Conservation (phyloP, 2,113 vertebrate species). For the Ciconia maguari region DNA sequence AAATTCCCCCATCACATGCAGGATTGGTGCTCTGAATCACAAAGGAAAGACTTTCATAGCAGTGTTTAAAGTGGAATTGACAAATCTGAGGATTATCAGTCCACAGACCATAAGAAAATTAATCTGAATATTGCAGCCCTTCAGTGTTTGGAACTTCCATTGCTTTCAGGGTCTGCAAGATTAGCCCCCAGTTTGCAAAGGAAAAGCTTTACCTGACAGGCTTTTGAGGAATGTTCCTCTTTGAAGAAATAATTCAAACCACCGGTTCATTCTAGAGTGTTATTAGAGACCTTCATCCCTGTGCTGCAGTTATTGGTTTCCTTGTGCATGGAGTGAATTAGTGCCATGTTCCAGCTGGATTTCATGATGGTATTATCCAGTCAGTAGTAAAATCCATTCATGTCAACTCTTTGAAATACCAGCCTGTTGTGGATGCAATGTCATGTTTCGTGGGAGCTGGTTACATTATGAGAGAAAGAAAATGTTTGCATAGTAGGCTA, state of each 20-base stretch:
- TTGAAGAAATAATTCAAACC: conserved; percentile 20
- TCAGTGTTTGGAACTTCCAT: not conserved
- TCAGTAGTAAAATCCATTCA: not conserved
- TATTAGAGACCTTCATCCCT: not conserved
- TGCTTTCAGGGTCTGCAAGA: not conserved
- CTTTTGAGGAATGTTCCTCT: not conserved
- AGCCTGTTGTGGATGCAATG: not conserved
- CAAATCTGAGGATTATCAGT: not conserved
- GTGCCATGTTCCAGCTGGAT: not conserved
- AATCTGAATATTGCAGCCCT: not conserved
- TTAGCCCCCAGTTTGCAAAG: not conserved
- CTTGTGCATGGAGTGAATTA: not conserved
- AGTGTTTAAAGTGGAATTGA: not conserved
- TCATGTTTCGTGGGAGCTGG: not conserved
- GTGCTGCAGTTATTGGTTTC: not conserved
- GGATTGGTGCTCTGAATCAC: not conserved
- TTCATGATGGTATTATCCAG: not conserved
- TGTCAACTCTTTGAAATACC: not conserved
- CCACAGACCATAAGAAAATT: not conserved
- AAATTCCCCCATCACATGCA: not conserved
- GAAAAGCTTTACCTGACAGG: not conserved
- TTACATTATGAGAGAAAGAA: not conserved
- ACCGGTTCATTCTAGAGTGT: not conserved
- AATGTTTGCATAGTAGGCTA: not conserved
- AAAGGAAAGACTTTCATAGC: not conserved